Base-by-base conservation (phyloP, 2,797 vertebrate species). In the Clarias laeviceps region DNA sequence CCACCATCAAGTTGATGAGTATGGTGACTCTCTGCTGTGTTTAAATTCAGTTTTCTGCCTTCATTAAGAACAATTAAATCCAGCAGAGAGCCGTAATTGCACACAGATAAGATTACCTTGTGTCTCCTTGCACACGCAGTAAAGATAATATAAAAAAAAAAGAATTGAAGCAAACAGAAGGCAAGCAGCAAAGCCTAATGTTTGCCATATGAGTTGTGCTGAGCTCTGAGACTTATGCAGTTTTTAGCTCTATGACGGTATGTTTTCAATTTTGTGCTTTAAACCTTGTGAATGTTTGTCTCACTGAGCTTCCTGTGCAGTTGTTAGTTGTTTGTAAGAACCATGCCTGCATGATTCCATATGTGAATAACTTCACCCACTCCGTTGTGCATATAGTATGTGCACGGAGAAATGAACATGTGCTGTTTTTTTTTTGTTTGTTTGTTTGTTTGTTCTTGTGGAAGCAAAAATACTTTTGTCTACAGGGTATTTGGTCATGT, bases 21-120 rank as follows among this genome's bases (percentile, higher is more conserved):
- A 62, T 12, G 34, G 69, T 20, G 59, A 22, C 83, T 82, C 62
- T 66, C 61, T 61, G 64, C 88, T 89, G 86, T 91, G 80, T 90
- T 91, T 88, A 91, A 90, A 89, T 91, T 87, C 89, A 89, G 87
- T 89, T 89, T 90, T 90, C 85, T 79, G 82, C 88, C 88, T 89
- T 84, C 65, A 88, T 86, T 90, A 80, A 84, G 81, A 87, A 83
- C 84, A 91, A 90, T 90, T 11, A 85, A 73, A 85, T 87, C 68
- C 91, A 88, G 89, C 69, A 86, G 84, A 86, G 74, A 70, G 70
- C 88, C 91, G 85, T 91, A 91, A 92, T 91, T 90, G 87, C 82
- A 66, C 82, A 85, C 92, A 91, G 92, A 90, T 80, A 91, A 87
- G 83, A 90, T 89, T 90, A 69, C 86, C 24, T 79, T 89, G 83